phyloP scores from a whole-genome alignment of 2,797 vertebrate species.

The Heliangelus exortis region DNA sequence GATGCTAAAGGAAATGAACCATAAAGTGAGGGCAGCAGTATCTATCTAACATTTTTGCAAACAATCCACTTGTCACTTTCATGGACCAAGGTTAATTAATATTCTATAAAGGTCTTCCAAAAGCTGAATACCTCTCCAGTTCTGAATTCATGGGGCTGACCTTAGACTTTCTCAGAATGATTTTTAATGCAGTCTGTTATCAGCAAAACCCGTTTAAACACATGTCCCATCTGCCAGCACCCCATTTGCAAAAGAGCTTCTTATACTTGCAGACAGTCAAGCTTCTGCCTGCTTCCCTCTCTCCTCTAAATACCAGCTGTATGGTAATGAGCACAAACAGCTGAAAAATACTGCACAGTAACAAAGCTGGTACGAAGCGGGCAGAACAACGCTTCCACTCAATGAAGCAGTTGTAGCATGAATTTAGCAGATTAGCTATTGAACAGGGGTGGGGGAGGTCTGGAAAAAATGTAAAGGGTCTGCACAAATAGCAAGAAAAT shows the following conservation, averaged over 20 bases:
- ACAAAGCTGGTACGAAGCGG: conserved; percentile 86
- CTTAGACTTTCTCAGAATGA: conserved; percentile 85
- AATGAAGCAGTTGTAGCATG: conserved; percentile 86
- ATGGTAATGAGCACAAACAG: conserved; percentile 96
- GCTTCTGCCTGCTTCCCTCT: conserved; percentile 84
- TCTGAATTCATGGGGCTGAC: conserved; percentile 84
- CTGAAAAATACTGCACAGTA: conserved; percentile 88
- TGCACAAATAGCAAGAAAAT: conserved; percentile 66
- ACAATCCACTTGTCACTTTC: conserved; percentile 65
- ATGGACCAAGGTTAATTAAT: conserved; percentile 73
- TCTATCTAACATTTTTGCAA: conserved; percentile 46
- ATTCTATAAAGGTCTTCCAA: conserved; percentile 80
- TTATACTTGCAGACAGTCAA: conserved; percentile 82
- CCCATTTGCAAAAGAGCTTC: conserved; percentile 84
- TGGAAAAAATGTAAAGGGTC: conserved; percentile 58
- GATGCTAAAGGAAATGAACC: conserved; percentile 25
- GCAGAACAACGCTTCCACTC: conserved; percentile 90
- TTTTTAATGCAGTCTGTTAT: conserved; percentile 87
- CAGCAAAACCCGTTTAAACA: conserved; percentile 88
- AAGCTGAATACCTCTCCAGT: conserved; percentile 80
- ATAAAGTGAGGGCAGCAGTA: conserved; percentile 20
- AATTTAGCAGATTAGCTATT: conserved; percentile 94
- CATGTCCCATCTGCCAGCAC: conserved; percentile 90
- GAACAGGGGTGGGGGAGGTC: conserved; percentile 76
- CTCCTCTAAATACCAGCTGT: conserved; percentile 95